phyloP scores from a whole-genome alignment of 2,888 invertebrate genomes.

The Caenorhabditis japonica region DNA sequence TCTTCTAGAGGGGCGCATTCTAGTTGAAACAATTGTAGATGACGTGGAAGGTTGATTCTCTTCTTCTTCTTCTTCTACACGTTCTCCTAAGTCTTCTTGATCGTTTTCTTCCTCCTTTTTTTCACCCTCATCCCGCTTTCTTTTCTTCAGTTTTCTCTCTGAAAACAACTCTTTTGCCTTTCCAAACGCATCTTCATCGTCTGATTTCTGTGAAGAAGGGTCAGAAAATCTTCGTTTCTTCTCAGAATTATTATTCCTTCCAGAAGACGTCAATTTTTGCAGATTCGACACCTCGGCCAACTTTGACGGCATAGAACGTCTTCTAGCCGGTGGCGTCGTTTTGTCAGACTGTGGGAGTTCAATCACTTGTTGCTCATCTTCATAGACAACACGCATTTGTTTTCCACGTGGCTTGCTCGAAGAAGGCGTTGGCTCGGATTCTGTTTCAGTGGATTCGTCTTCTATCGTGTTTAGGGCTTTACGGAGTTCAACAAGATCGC shows the following conservation, averaged over 20 bases:
- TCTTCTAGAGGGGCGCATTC: constrained; percentile 31
- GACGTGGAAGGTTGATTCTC: constrained; percentile 18
- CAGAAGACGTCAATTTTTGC: too few relatives aligned
- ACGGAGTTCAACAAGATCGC: constrained; percentile 10
- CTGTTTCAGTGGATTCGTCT: constrained; percentile 34
- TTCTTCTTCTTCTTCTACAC: constrained; percentile 17
- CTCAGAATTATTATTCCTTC: too few relatives aligned
- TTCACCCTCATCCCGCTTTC: constrained; percentile 10
- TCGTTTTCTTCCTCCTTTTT: constrained; percentile 6
- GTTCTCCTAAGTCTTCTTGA: constrained; percentile 6
- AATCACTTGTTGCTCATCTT: neutral
- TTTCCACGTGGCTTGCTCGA: neutral
- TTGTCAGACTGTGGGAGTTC: neutral
- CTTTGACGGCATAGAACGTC: neutral
- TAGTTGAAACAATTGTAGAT: constrained; percentile 7
- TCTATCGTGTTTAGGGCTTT: constrained; percentile 36
- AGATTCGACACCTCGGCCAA: neutral
- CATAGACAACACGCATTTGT: constrained; percentile 1
- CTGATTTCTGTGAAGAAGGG: too few relatives aligned
- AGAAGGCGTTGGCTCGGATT: constrained; percentile 20
- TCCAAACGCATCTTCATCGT: too few relatives aligned
- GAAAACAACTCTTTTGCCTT: constrained; percentile 16
- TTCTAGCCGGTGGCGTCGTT: constrained; percentile 1
- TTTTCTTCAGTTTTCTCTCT: neutral
- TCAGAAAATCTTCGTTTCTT: too few relatives aligned